Base-by-base conservation (phyloP, 2,113 vertebrate species). In the Grammomys surdaster region DNA sequence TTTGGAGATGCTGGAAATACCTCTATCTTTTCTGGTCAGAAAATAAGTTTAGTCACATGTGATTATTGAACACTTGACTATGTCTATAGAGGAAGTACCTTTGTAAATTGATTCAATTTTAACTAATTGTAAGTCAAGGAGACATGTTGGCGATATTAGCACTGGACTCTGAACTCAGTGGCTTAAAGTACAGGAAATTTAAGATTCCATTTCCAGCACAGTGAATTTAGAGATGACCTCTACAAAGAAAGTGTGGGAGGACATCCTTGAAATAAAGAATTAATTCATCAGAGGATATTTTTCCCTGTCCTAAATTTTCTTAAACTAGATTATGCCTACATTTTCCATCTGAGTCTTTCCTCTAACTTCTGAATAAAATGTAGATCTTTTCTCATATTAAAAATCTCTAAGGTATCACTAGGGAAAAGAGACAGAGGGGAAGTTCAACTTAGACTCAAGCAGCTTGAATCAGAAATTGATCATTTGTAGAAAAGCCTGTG, bases 251-350 rank as follows among this genome's bases (percentile, higher is more conserved):
- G 48, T 70, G 26, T 82, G 46, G 48, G 78, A 85, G 8, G 48
- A 36, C 60, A 51, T 96, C 91, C 73, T 82, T 93, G 48, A 91
- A 54, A 48, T 36, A 88, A 93, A 80, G 28, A 22, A 94, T 97
- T 93, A 48, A 36, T 82, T 93, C 36, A 81, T 89, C 51, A 43
- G 60, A 92, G 36, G 19, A n/a, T 73, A 87, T 40, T 31, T 95
- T 95, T 73, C 92, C 63, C 33, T 69, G 88, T 84, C 77, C 95
- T 87, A 75, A 8, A 58, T 91, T 93, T 94, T 95, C 73, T 94
- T 58, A 92, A 96, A 95, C n/a, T 92, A 87, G 26, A 95, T 96
- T 92, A 95, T 78, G 78, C 43, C 56, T 95, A 43, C 77, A 73
- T 78, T 94, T 93, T 78, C n/a, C 72, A 46, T 88, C 76, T 87